Conservation (phyloP, 2,797 vertebrate genomes). For the Morelia viridis region DNA sequence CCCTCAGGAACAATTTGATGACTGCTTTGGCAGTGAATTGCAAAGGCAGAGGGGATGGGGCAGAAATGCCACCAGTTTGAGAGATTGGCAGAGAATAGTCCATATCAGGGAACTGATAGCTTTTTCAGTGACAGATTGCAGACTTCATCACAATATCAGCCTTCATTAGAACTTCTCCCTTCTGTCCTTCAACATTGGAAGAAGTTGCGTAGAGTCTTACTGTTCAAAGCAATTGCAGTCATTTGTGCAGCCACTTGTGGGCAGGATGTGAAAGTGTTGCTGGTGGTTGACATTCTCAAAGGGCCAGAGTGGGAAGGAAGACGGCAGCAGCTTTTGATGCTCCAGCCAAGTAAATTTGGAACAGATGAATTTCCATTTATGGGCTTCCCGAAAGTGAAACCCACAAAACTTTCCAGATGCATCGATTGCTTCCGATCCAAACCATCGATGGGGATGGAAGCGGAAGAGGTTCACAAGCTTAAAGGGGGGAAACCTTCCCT, state of each 20-base stretch:
- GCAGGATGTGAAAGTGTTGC: rapidly evolving
- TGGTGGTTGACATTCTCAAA: rapidly evolving
- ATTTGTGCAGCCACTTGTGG: rapidly evolving
- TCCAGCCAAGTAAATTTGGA: not conserved
- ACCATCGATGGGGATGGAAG: slow-evolving; percentile 28
- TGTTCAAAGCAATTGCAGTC: not conserved
- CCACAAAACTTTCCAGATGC: slow-evolving; percentile 16
- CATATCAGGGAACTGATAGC: not conserved
- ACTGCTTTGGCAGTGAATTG: too few species aligned
- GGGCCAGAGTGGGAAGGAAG: rapidly evolving
- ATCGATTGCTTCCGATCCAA: slow-evolving; percentile 27
- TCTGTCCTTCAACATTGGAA: not conserved
- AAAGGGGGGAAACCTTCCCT: not conserved
- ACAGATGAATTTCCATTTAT: slow-evolving; percentile 32
- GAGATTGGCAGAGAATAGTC: not conserved
- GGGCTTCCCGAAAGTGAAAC: slow-evolving; percentile 37
- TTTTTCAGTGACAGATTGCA: not conserved
- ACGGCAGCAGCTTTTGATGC: slow-evolving; percentile 16
- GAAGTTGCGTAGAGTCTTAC: not conserved
- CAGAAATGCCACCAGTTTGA: too few species aligned
- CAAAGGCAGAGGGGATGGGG: too few species aligned
- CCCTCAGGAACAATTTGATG: too few species aligned
- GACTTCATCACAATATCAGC: too few species aligned
- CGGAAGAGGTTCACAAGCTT: not conserved
- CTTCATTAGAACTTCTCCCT: too few species aligned